Evolutionary conservation across 2,113 vertebrate genomes (phyloP).

Genomic region (Boulengerochromis microlepis): DNA sequence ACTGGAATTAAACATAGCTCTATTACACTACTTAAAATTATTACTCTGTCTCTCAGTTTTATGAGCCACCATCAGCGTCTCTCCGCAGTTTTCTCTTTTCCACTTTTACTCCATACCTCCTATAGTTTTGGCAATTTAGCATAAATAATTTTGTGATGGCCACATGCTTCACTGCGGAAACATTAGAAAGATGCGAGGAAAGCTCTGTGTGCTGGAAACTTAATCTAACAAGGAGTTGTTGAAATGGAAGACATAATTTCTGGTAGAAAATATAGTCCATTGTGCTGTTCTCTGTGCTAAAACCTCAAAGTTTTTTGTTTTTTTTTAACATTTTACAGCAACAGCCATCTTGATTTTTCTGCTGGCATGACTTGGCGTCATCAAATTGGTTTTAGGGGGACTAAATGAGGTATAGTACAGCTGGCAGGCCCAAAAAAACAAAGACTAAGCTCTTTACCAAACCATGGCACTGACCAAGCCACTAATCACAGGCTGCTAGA

Average conservation of each 20-base stretch:
- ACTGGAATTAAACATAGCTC: slow-evolving; percentile 46
- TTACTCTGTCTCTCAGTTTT: slow-evolving; percentile 46
- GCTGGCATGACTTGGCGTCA: background rate
- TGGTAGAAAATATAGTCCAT: slow-evolving; percentile 27
- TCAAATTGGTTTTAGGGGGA: slow-evolving; percentile 5
- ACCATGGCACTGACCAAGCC: slow-evolving; percentile 21
- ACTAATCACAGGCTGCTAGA: slow-evolving; percentile 44
- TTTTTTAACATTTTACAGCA: slow-evolving; percentile 21
- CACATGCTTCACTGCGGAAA: slow-evolving; percentile 41
- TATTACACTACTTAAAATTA: slow-evolving; percentile 35
- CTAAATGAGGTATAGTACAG: slow-evolving; percentile 32
- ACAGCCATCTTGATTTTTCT: slow-evolving; percentile 14
- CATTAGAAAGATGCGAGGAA: slow-evolving; percentile 34
- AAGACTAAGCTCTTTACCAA: slow-evolving; percentile 31
- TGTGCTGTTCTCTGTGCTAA: background rate
- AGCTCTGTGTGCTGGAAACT: slow-evolving; percentile 17
- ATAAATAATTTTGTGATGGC: slow-evolving; percentile 43
- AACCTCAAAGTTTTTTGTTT: slow-evolving; percentile 23
- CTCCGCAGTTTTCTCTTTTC: slow-evolving; percentile 8
- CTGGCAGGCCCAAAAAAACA: slow-evolving; percentile 20
- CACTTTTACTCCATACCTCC: slow-evolving; percentile 15
- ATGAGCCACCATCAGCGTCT: slow-evolving; percentile 21
- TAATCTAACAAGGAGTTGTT: slow-evolving; percentile 31
- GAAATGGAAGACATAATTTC: slow-evolving; percentile 20
- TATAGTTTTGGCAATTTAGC: slow-evolving; percentile 33